These are phyloP conservation scores for Bradysia coprophila DNA, from an alignment of 1,140 invertebrate species.

Conservation along the genomic window DNA sequence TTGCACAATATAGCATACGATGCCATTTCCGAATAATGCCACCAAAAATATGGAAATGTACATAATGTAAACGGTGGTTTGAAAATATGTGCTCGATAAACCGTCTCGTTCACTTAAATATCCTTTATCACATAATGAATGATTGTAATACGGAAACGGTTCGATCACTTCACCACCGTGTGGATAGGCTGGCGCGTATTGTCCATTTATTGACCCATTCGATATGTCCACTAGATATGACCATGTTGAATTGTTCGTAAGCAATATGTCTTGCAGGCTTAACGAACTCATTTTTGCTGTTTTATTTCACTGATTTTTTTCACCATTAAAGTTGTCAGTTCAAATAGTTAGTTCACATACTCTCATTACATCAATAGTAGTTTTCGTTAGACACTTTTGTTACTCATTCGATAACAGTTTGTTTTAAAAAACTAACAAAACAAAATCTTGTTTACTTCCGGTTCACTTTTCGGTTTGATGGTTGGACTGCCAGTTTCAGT, in stretches of 20 bases:
- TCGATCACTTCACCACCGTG: background rate
- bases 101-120: background rate
- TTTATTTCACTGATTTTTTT: too few relatives aligned
- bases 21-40: conserved; percentile 55
- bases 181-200: background rate
- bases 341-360: too few relatives aligned
- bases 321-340: too few relatives aligned
- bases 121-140: background rate
- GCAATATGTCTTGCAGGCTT: background rate
- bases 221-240: background rate
- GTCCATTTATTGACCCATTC: background rate
- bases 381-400: too few relatives aligned
- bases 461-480: too few relatives aligned
- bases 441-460: too few relatives aligned
- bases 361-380: too few relatives aligned
- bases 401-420: too few relatives aligned
- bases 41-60: conserved; percentile 56
- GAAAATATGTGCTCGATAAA: conserved; percentile 27
- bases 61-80: conserved; percentile 45
- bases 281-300: background rate
- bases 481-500: too few relatives aligned
- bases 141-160: background rate
- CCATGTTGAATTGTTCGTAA: background rate
- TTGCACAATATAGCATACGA: conserved; percentile 67
- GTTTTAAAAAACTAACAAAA: too few relatives aligned